Evolutionary conservation across 2,113 vertebrate species (phyloP), one percentile per base, ranked within the genome.

Genomic region (Nansenia antarctica): DNA sequence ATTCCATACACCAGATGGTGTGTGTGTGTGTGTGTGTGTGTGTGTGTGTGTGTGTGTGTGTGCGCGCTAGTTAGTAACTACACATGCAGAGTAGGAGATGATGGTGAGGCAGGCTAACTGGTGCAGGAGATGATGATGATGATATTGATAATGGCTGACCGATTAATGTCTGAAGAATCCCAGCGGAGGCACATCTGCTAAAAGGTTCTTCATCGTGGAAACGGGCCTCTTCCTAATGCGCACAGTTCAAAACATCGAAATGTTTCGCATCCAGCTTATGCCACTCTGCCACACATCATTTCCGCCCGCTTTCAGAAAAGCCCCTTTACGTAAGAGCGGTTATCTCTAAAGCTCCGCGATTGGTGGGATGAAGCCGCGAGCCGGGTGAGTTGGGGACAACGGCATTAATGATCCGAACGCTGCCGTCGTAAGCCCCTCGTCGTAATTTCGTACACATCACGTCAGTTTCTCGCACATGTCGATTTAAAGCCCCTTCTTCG

Each of bases 271-370:
- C 22, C 14, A 55, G 31, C 59, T 61, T 18, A 35, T 24, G 31
- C 58, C 24, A 62, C 42, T 30, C 45, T 62, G 47, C 55, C 14
- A 49, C 49, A 63, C n/a, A 61, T 59, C 27, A 27, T 26, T 73
- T 75, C 22, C 18, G 42, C 2, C 22, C 55, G 71, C 69, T 72
- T 74, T 69, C 26, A 62, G 52, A 61, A 69, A 73, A 59, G 9
- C 29, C 60, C 22, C 32, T 72, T 65, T 74, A 72, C 29, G 5
- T 49, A 65, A 73, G n/a, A n/a, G 26, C 26, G 2, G 30, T 75
- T 54, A 59, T 79, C n/a, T 27, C 67, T 31, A 39, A 67, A 20
- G 58, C 52, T 62, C 42, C 22, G 20, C 35, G 35, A 55, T 39
- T 12, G 9, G 34, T 7, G 58, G 62, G 49, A 70, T 77, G 15